Evolutionary conservation across 2,797 vertebrate genomes (phyloP), one percentile per base, ranked within the genome.

Genomic region (Myotis vivesi): DNA sequence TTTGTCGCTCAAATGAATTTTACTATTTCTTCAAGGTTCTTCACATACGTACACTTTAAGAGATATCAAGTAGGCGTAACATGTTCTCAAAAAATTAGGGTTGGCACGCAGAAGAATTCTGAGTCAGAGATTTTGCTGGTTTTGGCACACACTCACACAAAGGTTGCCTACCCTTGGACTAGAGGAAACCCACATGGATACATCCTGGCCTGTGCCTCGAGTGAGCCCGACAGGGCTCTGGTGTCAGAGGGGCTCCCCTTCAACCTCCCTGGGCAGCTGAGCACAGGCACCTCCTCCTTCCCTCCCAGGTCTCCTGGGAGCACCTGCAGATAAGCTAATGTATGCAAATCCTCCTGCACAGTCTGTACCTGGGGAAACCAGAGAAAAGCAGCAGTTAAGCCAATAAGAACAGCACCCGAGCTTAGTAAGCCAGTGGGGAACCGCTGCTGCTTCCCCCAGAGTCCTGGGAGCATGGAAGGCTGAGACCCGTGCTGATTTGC

Each of bases 201-300:
- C 12, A 2, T 44, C 9, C 36, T 17, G 44, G 2, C 55, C 22
- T 22, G 53, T 55, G 53, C 22, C 53, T 22, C 22, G 0, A 8
- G 3, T 23, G 22, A 55, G 22, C 53, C 20, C 22, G 3, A 23
- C 53, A 23, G 55, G 22, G 55, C 55, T 57, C 55, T 57, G 55
- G 9, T 57, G 55, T 57, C 55, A 57, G 22, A 23, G 55, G 20
- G 55, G 17, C 51, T 7, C 49, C 55, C 55, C 59, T 55, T 87
- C 66, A 41, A 4, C 16, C 36, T 93, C 87, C 19, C 15, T 28
- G 83, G 41, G 22, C 38, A 94, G 79, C 73, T 53, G 44, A 44
- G n/a, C 22, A 30, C 23, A 7, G 55, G 4, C 46, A 8, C 80
- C 55, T 23, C 75, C 81, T 5, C 81, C 28, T 90, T n/a, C 1